These are phyloP conservation scores for Tragelaphus eurycerus DNA, from an alignment of 2,797 vertebrate species.

Conservation along the genomic window DNA sequence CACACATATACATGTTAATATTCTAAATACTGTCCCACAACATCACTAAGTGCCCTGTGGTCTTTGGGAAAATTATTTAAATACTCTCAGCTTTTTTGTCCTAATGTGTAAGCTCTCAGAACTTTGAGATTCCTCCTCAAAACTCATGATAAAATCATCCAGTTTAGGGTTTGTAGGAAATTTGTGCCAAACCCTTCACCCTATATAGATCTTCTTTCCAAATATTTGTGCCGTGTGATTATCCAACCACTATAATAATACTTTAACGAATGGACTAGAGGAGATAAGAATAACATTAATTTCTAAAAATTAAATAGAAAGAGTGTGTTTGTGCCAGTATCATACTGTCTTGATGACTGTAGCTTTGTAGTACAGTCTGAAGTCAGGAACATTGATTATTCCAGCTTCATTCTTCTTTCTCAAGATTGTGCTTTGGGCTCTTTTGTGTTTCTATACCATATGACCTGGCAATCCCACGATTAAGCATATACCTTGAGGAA, in stretches of 20 bases:
- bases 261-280: not conserved
- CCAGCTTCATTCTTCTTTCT: not conserved
- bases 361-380: not conserved
- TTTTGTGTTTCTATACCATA: not conserved
- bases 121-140: not conserved
- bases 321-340: not conserved
- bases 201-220: not conserved
- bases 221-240: not conserved
- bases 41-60: not conserved
- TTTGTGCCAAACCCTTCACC: not conserved
- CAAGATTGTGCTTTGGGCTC: not conserved
- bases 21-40: not conserved
- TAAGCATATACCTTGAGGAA: not conserved
- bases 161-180: not conserved
- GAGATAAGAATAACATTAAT: not conserved
- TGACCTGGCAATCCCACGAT: not conserved
- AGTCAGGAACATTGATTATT: not conserved
- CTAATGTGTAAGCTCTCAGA: not conserved
- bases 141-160: not conserved
- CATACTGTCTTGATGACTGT: not conserved
- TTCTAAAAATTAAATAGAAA: not conserved
- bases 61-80: not conserved
- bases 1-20: not conserved
- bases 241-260: not conserved
- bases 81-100: not conserved